A percentile compares a stretch with the other conserved stretches of the same genome.
Conservation (phyloP, 1,140 invertebrate genomes). For the Helicoverpa armigera region DNA sequence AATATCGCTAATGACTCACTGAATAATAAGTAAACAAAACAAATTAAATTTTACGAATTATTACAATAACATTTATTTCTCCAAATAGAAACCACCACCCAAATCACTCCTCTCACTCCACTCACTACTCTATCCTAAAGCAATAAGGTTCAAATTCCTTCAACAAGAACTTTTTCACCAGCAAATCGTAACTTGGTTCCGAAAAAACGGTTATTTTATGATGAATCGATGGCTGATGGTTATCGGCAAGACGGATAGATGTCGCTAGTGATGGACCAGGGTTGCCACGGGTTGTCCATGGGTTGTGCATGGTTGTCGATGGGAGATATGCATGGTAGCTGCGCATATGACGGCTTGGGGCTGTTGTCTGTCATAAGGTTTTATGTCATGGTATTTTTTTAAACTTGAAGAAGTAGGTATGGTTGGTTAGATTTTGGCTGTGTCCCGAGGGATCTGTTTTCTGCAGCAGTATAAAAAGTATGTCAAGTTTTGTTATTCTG, state of each 20-base stretch:
- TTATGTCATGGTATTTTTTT: neutral
- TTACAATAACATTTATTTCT: neutral
- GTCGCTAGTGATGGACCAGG: constrained; percentile 37
- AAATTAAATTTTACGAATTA: too few relatives aligned
- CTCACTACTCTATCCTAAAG: neutral
- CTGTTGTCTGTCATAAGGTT: constrained; percentile 9
- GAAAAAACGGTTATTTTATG: constrained; percentile 26
- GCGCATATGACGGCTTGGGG: neutral
- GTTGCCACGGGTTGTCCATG: neutral
- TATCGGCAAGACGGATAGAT: constrained; percentile 49
- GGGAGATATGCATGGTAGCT: constrained; percentile 43
- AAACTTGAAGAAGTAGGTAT: neutral
- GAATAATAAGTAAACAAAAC: too few relatives aligned
- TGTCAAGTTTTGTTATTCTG: too few relatives aligned
- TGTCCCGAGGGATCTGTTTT: too few relatives aligned
- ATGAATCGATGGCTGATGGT: constrained; percentile 48
- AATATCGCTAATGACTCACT: too few relatives aligned
- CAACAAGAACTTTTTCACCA: neutral
- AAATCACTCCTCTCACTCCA: neutral
- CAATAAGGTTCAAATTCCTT: neutral
- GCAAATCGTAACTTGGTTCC: constrained; percentile 17
- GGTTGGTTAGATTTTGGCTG: too few relatives aligned
- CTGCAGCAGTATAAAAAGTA: too few relatives aligned
- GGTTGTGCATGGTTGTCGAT: constrained; percentile 23
- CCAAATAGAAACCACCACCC: neutral